Conservation (phyloP, 2,797 vertebrate species). For the Trachurus trachurus region DNA sequence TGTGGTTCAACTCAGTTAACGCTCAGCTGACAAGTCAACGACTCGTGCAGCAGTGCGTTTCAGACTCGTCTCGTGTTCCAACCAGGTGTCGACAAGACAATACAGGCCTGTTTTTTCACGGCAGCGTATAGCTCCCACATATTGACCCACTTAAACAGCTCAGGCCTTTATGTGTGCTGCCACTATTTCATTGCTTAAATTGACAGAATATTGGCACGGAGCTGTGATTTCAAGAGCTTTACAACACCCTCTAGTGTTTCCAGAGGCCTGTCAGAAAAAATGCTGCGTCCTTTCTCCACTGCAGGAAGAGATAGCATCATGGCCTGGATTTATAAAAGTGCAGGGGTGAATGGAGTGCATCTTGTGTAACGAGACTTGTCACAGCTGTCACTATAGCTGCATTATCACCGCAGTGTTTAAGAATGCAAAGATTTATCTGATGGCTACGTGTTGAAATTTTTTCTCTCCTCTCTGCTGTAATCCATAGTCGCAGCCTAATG, state of each 20-base stretch:
- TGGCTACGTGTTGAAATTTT: conserved; percentile 2
- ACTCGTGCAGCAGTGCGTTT: conserved; percentile 30
- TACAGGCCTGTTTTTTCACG: conserved; percentile 55
- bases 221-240: conserved; percentile 12
- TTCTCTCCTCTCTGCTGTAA: neutral
- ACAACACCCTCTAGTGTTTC: conserved; percentile 49
- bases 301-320: conserved; percentile 3
- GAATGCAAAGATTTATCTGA: conserved; percentile 5
- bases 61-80: conserved; percentile 49
- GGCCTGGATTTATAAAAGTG: conserved; percentile 3
- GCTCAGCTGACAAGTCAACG: conserved; percentile 52
- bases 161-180: conserved; percentile 39
- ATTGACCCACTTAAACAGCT: conserved; percentile 73
- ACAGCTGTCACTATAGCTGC: neutral
- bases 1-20: conserved; percentile 41
- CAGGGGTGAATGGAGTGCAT: neutral
- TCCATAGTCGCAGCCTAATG: neutral
- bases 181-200: conserved; percentile 37
- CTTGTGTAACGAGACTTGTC: neutral
- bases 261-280: neutral
- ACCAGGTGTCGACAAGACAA: conserved; percentile 67
- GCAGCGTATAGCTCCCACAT: conserved; percentile 58
- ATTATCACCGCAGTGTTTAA: conserved; percentile 12
- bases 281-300: neutral
- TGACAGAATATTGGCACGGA: conserved; percentile 53